Conservation (phyloP, 2,888 invertebrate species). For the Rhagonycha fulva region DNA sequence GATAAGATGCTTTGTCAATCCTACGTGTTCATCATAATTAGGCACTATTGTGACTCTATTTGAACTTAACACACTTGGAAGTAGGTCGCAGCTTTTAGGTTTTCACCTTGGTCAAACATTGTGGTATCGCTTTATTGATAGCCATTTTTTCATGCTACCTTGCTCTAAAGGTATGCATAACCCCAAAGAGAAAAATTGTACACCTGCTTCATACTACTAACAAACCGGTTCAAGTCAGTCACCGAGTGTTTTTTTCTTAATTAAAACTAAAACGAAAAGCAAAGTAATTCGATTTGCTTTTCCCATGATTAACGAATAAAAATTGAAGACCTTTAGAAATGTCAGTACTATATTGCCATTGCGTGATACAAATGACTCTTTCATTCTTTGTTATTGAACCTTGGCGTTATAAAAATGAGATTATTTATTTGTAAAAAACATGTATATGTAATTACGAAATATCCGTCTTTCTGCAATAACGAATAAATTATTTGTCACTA, state of each 20-base stretch:
- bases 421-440: background rate
- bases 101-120: background rate
- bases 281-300: background rate
- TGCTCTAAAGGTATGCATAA: constrained; percentile 4
- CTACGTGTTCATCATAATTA: background rate
- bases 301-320: background rate
- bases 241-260: background rate
- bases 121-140: background rate
- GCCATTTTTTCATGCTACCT: background rate
- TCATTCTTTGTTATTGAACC: background rate
- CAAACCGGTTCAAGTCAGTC: constrained; percentile 13
- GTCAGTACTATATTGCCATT: constrained; percentile 10
- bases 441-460: background rate
- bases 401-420: background rate
- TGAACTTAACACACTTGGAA: constrained; percentile 13
- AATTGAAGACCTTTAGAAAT: constrained; percentile 5
- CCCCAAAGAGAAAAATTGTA: constrained; percentile 4
- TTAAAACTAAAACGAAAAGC: background rate
- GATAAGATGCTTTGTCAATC: constrained; percentile 4
- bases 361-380: background rate
- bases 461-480: background rate
- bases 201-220: constrained; percentile 5
- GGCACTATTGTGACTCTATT: constrained; percentile 9
- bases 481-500: background rate
- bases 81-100: background rate